These are phyloP conservation scores for Aphidius gifuensis DNA, from an alignment of 1,140 invertebrate genomes.

Conservation along the genomic window DNA sequence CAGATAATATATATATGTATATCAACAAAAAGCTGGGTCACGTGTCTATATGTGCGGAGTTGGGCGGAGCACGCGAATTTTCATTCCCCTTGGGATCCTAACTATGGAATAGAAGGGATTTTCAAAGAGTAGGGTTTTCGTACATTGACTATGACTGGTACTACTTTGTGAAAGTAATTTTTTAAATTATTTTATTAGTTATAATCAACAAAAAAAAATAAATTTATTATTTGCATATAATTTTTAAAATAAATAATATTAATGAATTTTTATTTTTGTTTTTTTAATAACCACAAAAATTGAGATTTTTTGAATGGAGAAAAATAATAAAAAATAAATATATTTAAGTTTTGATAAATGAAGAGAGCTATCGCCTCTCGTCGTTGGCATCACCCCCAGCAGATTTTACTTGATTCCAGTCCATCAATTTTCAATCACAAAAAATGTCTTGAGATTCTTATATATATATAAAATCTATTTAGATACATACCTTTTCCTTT, in stretches of 20 bases:
- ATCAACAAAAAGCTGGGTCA: slow-evolving; percentile 27
- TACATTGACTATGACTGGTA: too few species aligned
- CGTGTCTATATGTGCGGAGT: slow-evolving; percentile 27
- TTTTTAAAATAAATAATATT: not conserved
- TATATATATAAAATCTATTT: not conserved
- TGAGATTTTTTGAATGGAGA: slow-evolving; percentile 2
- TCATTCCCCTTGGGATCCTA: slow-evolving; percentile 28
- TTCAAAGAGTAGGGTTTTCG: slow-evolving; percentile 12
- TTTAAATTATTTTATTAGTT: not conserved
- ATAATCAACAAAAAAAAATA: slow-evolving; percentile 5
- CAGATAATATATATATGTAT: too few species aligned
- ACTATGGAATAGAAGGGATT: slow-evolving; percentile 5
- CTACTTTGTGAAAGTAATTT: too few species aligned
- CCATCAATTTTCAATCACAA: slow-evolving; percentile 53
- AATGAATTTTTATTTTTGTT: slow-evolving; percentile 11
- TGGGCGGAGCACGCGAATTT: slow-evolving; percentile 39
- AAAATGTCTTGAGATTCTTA: slow-evolving; percentile 28
- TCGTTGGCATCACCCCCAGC: too few species aligned
- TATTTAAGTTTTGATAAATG: slow-evolving; percentile 39
- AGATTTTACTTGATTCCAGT: slow-evolving; percentile 39
- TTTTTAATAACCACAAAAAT: slow-evolving; percentile 4
- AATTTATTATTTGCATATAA: too few species aligned
- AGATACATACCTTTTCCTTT: too few species aligned
- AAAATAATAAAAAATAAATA: not conserved
- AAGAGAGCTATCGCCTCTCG: slow-evolving; percentile 14